phyloP scores from a whole-genome alignment of 2,888 invertebrate genomes.

The Nebria brevicollis region DNA sequence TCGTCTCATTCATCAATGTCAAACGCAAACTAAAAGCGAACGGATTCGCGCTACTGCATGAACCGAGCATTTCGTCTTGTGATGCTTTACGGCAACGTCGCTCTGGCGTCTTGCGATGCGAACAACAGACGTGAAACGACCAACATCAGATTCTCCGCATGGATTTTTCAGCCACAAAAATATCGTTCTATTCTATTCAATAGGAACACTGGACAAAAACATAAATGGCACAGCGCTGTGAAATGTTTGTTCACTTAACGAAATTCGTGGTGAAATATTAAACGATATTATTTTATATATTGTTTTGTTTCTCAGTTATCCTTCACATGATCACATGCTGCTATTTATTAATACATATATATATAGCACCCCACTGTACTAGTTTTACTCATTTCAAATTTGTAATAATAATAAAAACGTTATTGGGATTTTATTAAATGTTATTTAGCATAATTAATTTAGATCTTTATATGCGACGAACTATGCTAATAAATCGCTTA shows the following conservation, averaged over 20 bases:
- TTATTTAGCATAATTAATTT: too few relatives aligned
- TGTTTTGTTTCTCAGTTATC: too few relatives aligned
- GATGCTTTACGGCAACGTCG: not conserved
- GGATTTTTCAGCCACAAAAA: not conserved
- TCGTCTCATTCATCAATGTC: slow-evolving; percentile 24
- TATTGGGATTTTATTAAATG: too few relatives aligned
- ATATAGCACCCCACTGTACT: too few relatives aligned
- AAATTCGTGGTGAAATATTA: not conserved
- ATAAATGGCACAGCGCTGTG: not conserved
- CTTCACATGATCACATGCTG: too few relatives aligned
- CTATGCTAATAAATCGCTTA: too few relatives aligned
- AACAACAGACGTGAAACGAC: not conserved
- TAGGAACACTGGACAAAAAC: not conserved
- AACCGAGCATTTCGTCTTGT: slow-evolving; percentile 4
- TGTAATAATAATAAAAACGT: too few relatives aligned
- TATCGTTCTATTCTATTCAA: not conserved
- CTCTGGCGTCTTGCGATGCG: not conserved
- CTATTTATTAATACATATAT: too few relatives aligned
- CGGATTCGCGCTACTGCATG: slow-evolving; percentile 5
- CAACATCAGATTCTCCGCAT: not conserved
- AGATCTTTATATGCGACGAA: too few relatives aligned
- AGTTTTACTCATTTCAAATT: too few relatives aligned
- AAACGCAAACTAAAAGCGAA: slow-evolving; percentile 21
- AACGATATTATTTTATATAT: too few relatives aligned
- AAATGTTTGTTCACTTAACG: not conserved